phyloP scores from a whole-genome alignment of 1,140 invertebrate species.

The Hylyphantes graminicola region DNA sequence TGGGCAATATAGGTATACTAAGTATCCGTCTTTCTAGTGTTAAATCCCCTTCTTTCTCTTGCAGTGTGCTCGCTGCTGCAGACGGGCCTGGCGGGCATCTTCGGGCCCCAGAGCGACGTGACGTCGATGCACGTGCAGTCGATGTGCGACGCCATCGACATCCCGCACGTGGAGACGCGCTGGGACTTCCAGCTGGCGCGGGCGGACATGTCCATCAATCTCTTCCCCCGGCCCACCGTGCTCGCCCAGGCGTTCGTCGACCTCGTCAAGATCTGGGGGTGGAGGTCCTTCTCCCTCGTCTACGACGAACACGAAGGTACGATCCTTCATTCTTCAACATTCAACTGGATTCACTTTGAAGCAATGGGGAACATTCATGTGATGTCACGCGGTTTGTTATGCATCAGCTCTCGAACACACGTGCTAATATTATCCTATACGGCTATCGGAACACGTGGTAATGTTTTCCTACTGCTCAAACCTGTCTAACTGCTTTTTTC shows the following conservation, averaged over 20 bases:
- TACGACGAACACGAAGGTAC: constrained; percentile 93
- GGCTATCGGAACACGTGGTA: no score
- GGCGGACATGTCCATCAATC: constrained; percentile 90
- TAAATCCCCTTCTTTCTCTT: constrained; percentile 65
- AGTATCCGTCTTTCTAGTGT: no score
- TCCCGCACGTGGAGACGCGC: constrained; percentile 92
- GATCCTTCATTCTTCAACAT: constrained; percentile 68
- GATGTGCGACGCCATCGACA: constrained; percentile 95
- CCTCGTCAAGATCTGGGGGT: constrained; percentile 86
- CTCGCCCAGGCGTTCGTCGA: constrained; percentile 86
- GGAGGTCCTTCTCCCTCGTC: constrained; percentile 93
- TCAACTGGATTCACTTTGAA: no score
- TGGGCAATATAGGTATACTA: no score
- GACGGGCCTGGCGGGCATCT: constrained; percentile 91
- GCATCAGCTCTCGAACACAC: no score
- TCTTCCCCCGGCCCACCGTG: constrained; percentile 92
- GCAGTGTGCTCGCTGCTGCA: constrained; percentile 88
- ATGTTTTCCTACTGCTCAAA: no score
- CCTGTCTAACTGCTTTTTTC: no score
- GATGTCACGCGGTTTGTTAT: no score
- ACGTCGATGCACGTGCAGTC: constrained; percentile 93
- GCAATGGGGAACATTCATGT: no score
- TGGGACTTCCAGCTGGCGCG: constrained; percentile 87
- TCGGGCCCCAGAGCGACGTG: constrained; percentile 89
- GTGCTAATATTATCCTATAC: no score